A percentile compares a stretch with the other conserved stretches of the same genome.
Conservation (phyloP, 2,797 vertebrate species). For the Coccyzus lansbergi region DNA sequence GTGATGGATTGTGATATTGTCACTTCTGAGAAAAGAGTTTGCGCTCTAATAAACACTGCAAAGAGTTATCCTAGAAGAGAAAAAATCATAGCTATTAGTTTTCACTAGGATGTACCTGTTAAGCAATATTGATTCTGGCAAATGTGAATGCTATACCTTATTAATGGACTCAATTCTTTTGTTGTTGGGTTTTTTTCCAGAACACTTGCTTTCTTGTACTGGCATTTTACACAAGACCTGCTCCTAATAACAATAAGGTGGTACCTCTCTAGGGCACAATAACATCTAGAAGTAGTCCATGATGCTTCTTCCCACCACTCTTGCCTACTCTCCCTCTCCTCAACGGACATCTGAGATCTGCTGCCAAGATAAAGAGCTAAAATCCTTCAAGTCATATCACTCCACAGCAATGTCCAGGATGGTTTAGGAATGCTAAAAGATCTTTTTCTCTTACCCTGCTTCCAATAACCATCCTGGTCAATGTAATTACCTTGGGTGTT, state of each 20-base stretch:
- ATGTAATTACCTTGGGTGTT: background rate
- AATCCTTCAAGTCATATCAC: background rate
- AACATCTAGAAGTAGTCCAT: background rate
- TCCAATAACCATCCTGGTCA: background rate
- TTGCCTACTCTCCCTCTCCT: background rate
- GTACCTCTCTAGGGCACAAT: background rate
- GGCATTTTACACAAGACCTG: background rate
- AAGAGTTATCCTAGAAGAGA: background rate
- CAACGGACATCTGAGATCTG: background rate
- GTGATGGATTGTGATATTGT: background rate
- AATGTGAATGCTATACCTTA: background rate
- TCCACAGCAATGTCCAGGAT: background rate
- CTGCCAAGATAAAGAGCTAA: background rate
- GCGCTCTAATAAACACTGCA: background rate
- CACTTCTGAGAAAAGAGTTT: background rate
- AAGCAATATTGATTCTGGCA: background rate
- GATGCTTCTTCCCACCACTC: background rate
- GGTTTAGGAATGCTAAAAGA: background rate
- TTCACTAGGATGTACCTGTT: background rate
- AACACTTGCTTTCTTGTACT: background rate
- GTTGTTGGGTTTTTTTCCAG: accelerated
- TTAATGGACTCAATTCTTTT: background rate
- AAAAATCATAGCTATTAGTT: background rate
- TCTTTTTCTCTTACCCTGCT: background rate
- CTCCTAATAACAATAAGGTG: background rate